Evolutionary conservation across 2,113 vertebrate species (phyloP).

Genomic region (Furnarius figulus): DNA sequence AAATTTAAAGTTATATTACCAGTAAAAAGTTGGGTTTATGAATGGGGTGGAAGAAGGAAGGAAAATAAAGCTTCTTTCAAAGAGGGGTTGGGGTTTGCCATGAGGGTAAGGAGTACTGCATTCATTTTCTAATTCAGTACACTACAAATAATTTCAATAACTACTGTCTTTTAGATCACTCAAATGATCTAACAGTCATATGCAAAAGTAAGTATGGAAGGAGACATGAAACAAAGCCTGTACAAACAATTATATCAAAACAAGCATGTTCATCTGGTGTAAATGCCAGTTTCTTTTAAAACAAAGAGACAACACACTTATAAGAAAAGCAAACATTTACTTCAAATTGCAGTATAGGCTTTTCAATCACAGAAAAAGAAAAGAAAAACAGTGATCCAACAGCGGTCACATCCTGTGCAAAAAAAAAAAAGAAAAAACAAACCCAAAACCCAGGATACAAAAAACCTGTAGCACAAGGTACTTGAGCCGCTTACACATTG

Average conservation of each 20-base stretch:
- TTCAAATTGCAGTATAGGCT: constrained; percentile 79
- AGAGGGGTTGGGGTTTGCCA: fast-evolving
- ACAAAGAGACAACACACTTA: constrained; percentile 33
- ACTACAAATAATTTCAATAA: not conserved
- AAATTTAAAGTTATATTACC: not conserved
- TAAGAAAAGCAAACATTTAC: constrained; percentile 83
- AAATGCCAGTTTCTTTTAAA: not conserved
- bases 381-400: constrained; percentile 72
- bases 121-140: not conserved
- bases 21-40: not conserved
- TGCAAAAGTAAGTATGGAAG: not conserved
- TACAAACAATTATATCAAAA: not conserved
- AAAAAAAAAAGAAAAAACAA: not conserved
- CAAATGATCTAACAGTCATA: not conserved
- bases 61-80: not conserved
- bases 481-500: constrained; percentile 66
- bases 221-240: not conserved
- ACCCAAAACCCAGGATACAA: constrained; percentile 52
- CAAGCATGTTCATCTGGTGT: not conserved
- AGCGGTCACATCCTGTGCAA: constrained; percentile 81
- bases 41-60: not conserved
- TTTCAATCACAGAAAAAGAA: constrained; percentile 82
- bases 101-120: not conserved
- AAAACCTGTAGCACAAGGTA: constrained; percentile 70
- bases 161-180: not conserved